These are phyloP conservation scores for Virgularia gustaviana DNA, from an alignment of 92 coral and sea anemone genomes.

Conservation along the genomic window DNA sequence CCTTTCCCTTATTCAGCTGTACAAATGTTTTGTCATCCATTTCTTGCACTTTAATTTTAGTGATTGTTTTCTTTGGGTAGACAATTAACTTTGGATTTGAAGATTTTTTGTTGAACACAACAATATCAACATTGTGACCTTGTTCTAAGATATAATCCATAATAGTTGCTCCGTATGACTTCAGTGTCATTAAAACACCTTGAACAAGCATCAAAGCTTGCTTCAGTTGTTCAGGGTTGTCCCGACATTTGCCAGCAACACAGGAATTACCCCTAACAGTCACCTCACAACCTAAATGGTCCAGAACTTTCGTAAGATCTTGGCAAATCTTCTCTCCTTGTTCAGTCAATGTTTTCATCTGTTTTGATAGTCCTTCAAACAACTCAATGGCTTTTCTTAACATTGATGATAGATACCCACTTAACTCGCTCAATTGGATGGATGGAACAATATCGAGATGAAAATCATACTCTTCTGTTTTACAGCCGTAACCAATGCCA, in stretches of 20 bases:
- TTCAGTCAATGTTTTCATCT: conserved; percentile 63
- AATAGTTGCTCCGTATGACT: conserved; percentile 63
- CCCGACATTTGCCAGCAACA: too few species aligned
- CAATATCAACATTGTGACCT: conserved; percentile 88
- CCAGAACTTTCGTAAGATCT: conserved; percentile 66
- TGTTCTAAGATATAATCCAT: conserved; percentile 87
- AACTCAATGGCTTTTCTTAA: conserved; percentile 70
- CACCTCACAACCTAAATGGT: conserved; percentile 60
- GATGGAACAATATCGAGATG: conserved; percentile 79
- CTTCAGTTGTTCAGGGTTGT: conserved; percentile 83
- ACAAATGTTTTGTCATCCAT: conserved; percentile 8
- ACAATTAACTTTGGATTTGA: conserved; percentile 77
- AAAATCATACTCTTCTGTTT: conserved; percentile 77
- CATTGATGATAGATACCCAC: conserved; percentile 58
- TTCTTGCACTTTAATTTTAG: conserved; percentile 51
- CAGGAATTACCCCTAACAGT: conserved; percentile 70
- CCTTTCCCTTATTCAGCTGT: conserved; percentile 20
- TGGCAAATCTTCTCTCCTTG: conserved; percentile 65
- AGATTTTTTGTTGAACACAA: conserved; percentile 67
- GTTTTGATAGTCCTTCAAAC: conserved; percentile 65
- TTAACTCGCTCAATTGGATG: conserved; percentile 70
- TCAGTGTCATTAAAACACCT: conserved; percentile 62
- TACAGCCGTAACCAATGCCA: conserved; percentile 80
- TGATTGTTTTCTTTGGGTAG: conserved; percentile 68
- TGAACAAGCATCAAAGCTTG: conserved; percentile 84